These are phyloP conservation scores for Calosoma granatense DNA, from an alignment of 1,140 invertebrate genomes.

Conservation along the genomic window DNA sequence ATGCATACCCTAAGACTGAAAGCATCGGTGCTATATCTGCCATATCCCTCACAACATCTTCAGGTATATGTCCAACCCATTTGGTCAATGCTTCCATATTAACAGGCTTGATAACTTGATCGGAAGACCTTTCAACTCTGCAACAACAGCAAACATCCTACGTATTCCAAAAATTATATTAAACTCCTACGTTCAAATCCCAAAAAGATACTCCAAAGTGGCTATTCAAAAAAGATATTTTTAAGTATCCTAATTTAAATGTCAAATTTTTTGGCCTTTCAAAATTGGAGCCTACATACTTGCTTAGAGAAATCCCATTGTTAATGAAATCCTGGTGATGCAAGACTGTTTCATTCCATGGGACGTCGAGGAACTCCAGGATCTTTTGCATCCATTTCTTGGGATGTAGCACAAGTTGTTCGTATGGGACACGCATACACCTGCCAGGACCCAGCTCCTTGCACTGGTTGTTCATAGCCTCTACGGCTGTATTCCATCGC, in stretches of 20 bases:
- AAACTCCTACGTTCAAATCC: not conserved
- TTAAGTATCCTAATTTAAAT: too few species aligned
- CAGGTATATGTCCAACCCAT: constrained; percentile 90
- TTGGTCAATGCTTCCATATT: constrained; percentile 93
- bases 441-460: constrained; percentile 68
- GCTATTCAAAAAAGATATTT: not conserved
- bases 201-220: not conserved
- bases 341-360: constrained; percentile 92
- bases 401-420: constrained; percentile 93
- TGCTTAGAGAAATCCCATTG: constrained; percentile 83
- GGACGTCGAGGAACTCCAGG: constrained; percentile 81
- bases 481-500: constrained; percentile 94
- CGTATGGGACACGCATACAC: constrained; percentile 86
- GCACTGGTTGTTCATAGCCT: constrained; percentile 92
- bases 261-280: too few species aligned
- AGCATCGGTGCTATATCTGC: constrained; percentile 88
- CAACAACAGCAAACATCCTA: constrained; percentile 32
- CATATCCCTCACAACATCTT: constrained; percentile 85
- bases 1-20: constrained; percentile 55
- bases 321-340: constrained; percentile 97
- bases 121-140: constrained; percentile 94
- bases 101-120: constrained; percentile 97
- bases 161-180: constrained; percentile 4
- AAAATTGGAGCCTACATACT: too few species aligned
- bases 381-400: constrained; percentile 82